Evolutionary conservation across 2,888 invertebrate genomes (phyloP).

Genomic region (Cheilosia pagana): DNA sequence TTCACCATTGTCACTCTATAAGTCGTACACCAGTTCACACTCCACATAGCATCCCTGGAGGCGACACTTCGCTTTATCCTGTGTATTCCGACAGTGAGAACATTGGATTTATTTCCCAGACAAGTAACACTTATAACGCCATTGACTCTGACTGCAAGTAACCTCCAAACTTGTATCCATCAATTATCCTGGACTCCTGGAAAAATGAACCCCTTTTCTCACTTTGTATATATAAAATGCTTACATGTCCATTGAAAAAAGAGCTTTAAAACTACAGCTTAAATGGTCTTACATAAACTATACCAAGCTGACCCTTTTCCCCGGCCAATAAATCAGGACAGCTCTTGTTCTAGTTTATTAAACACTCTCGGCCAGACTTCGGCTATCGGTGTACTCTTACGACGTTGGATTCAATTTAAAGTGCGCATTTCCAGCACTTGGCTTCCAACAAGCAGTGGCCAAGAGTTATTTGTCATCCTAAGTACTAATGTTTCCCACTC

Average conservation of each 20-base stretch:
- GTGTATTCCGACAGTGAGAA: background rate
- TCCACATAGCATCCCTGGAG: too few relatives aligned
- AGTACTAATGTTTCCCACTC: conserved; percentile 36
- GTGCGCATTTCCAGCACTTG: conserved; percentile 38
- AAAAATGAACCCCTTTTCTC: too few relatives aligned
- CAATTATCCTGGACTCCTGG: too few relatives aligned
- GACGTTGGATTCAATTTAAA: conserved; percentile 46
- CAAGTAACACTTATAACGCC: too few relatives aligned
- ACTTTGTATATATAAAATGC: background rate
- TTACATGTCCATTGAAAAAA: conserved; percentile 1
- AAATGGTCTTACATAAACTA: conserved; percentile 22
- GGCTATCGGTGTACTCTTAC: background rate
- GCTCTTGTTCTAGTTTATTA: conserved; percentile 52
- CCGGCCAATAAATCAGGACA: conserved; percentile 45
- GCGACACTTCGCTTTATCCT: background rate
- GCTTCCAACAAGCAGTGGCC: conserved; percentile 14
- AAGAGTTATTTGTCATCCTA: conserved; percentile 53
- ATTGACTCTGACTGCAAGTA: too few relatives aligned
- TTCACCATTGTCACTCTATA: too few relatives aligned
- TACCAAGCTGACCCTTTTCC: conserved; percentile 41
- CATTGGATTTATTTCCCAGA: too few relatives aligned
- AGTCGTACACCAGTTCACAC: too few relatives aligned
- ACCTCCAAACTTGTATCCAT: too few relatives aligned
- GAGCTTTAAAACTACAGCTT: conserved; percentile 34
- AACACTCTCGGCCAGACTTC: conserved; percentile 3